A percentile compares a stretch with the other conserved stretches of the same genome.
Evolutionary conservation across 1,140 invertebrate genomes (phyloP).

Genomic region (Heliconius hewitsoni): DNA sequence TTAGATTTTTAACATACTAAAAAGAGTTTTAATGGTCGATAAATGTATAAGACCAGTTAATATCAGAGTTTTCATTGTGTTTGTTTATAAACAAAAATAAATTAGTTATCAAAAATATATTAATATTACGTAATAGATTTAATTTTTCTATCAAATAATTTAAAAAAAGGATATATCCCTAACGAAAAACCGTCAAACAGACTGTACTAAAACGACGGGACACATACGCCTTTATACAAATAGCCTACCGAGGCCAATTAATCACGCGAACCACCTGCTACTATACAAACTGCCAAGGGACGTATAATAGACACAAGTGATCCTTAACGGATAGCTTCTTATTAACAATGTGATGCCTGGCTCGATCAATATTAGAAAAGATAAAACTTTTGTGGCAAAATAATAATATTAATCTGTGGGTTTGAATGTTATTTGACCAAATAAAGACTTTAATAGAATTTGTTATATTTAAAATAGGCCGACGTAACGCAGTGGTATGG

Average conservation of each 20-base stretch:
- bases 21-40: too few relatives aligned
- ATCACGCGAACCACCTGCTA: conserved; percentile 65
- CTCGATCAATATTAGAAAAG: neutral
- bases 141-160: neutral
- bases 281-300: conserved; percentile 47
- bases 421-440: neutral
- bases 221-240: conserved; percentile 30
- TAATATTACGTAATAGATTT: too few relatives aligned
- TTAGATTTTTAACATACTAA: too few relatives aligned
- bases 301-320: conserved; percentile 20
- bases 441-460: too few relatives aligned
- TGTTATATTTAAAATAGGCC: too few relatives aligned
- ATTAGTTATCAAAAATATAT: too few relatives aligned
- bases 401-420: neutral
- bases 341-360: neutral
- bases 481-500: too few relatives aligned
- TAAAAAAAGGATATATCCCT: neutral
- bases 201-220: conserved; percentile 18
- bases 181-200: conserved; percentile 22
- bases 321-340: conserved; percentile 18
- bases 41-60: too few relatives aligned
- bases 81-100: too few relatives aligned
- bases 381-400: neutral
- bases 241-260: conserved; percentile 53
- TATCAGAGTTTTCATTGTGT: too few relatives aligned